phyloP scores from a whole-genome alignment of 2,888 invertebrate species.

The Margaritifera margaritifera region DNA sequence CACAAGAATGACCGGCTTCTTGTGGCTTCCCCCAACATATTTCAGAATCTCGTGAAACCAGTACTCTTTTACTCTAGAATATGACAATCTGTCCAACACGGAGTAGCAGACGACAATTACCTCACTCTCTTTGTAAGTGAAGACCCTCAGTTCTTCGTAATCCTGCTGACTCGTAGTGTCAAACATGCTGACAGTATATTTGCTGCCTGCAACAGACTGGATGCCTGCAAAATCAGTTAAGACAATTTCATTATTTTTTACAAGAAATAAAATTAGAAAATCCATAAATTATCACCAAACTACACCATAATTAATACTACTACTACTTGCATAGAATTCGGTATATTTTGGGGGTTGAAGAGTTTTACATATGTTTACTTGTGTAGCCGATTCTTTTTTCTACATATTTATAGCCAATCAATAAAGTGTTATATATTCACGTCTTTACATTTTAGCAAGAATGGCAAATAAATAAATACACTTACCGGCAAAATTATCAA shows the following conservation, averaged over 20 bases:
- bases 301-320: no score
- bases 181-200: constrained; percentile 52
- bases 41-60: constrained; percentile 58
- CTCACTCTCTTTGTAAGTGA: constrained; percentile 54
- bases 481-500: constrained; percentile 54
- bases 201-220: constrained; percentile 52
- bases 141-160: constrained; percentile 48
- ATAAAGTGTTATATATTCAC: no score
- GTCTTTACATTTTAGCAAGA: no score
- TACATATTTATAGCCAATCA: no score
- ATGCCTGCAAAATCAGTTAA: constrained; percentile 34
- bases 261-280: no score
- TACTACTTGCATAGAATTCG: no score
- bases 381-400: no score
- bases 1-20: constrained; percentile 54
- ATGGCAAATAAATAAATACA: not conserved
- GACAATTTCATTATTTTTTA: no score
- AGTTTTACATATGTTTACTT: no score
- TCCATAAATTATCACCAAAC: no score
- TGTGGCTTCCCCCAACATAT: constrained; percentile 34
- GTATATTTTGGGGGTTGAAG: no score
- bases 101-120: constrained; percentile 58
- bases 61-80: constrained; percentile 50
- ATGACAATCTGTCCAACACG: constrained; percentile 51
- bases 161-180: constrained; percentile 61